phyloP scores from a whole-genome alignment of 2,113 vertebrate genomes.

The Phaetusa simplex region DNA sequence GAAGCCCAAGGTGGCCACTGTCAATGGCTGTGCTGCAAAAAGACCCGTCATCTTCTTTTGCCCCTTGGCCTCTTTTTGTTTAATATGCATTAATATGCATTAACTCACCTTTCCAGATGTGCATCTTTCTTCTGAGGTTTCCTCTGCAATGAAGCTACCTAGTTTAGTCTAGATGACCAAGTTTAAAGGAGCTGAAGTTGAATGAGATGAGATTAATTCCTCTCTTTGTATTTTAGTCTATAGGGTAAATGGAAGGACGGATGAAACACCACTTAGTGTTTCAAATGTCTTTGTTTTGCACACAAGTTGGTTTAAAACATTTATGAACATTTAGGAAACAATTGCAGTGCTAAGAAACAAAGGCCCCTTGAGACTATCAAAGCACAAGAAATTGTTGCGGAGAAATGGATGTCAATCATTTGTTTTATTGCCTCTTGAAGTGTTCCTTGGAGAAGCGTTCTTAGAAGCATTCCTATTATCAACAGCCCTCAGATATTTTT shows the following conservation, averaged over 20 bases:
- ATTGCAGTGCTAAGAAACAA: background rate
- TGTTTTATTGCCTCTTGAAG: conserved; percentile 8
- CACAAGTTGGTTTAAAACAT: background rate
- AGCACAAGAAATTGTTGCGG: background rate
- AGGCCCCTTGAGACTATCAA: background rate
- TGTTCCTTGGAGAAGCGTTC: background rate
- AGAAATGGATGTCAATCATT: background rate
- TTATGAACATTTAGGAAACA: background rate
- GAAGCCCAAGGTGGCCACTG: background rate
- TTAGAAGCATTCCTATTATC: background rate
- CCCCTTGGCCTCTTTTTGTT: background rate
- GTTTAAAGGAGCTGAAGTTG: background rate
- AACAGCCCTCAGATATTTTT: background rate
- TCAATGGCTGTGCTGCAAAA: background rate
- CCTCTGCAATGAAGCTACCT: background rate
- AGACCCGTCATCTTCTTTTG: background rate
- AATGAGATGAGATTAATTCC: background rate
- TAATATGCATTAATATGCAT: background rate
- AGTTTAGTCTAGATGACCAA: background rate
- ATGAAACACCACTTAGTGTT: background rate
- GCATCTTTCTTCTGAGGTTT: background rate
- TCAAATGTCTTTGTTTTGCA: background rate
- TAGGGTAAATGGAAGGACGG: background rate
- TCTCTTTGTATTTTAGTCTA: background rate
- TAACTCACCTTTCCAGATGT: background rate